Base-by-base conservation (phyloP, 2,113 vertebrate species). In the Motacilla alba region DNA sequence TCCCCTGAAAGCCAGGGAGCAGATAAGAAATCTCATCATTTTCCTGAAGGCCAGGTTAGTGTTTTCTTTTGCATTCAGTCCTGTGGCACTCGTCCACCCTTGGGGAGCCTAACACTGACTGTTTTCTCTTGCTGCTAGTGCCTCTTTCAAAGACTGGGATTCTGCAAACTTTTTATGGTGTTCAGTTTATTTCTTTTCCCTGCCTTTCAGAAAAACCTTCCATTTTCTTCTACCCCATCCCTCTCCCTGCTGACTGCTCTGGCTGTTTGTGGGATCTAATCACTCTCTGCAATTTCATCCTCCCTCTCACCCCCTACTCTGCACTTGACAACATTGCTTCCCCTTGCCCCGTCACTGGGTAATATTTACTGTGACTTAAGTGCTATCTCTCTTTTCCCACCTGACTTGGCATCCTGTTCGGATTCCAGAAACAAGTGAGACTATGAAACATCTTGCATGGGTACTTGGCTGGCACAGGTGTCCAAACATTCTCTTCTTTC, bases 401-500 rank as follows among this genome's bases (percentile, higher is more conserved):
- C 86, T 96, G 94, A 92, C 91, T 94, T 94, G 94, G 88, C 93
- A 95, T 83, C 37, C 35, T 84, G 67, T 78, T 97, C 78, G 73
- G 82, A 94, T 92, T 96, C 83, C 78, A 91, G 88, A 93, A 94
- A 91, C 87, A 91, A 87, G 26, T 1, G 1, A 41, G 50, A 78
- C 93, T 94, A 91, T 30, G 70, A 96, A 72, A 83, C 27, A 12
- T 55, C 31, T 64, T 94, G 94, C 89, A 73, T 0, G 11, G 35
- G 80, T 84, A 46, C 72, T 55, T 37, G 26, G 31, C 53, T 85
- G 72, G 66, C 63, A 91, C 93, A 96, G 83, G 86, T 97, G 92
- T 94, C 86, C 86, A 96, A 97, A 94, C 87, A 96, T 90, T 89
- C 83, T 84, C 37, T 69, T 96, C 66, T 92, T 89, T 83, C 44